Evolutionary conservation across 2,888 invertebrate species (phyloP), one percentile per base, ranked within the genome.

Genomic region (Polydrusus pterygomalis): DNA sequence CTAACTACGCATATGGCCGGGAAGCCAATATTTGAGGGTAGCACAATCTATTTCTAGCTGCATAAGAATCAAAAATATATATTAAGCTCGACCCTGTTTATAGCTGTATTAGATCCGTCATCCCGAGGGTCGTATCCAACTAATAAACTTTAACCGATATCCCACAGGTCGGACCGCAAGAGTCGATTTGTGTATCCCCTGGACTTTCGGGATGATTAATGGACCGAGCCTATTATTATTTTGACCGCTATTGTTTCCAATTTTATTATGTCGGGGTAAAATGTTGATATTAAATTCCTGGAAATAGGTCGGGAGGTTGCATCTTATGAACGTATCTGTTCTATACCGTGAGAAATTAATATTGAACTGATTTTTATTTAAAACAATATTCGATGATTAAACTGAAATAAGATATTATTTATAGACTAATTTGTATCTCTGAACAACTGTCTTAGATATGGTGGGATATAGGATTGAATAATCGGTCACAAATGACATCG

Each of bases 141-240:
- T 70, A 70, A 70, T 62, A 70, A 70, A 70, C 70, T 62, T 38
- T 30, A 51, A 45, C 62, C 30, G 54, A 40, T 51, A 63, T 49
- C 63, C 70, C 69, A 38, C 47, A 45, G 69, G 58, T 56, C 43
- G n/a, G 56, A 58, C 69, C 70, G 43, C 70, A 63, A 49, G 63
- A 51, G 70, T 58, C 62, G 70, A 70, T 70, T 70, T 70, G 70
- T 51, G 49, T 70, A 38, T 62, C 70, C 63, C 56, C 40, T 54
- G 63, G 70, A 60, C 60, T 70, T 63, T 70, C 63, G 20, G 18
- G 18, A 45, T 70, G 70, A 70, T 70, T 70, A 63, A 47, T 25
- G 47, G 62, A 30, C 17, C 20, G 34, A 51, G 45, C n/a, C 56
- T 51, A 47, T 62, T 60, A 45, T 70, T 54, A 40, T 49, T n/a